phyloP scores from a whole-genome alignment of 1,140 invertebrate species.

The Neodiprion lecontei region DNA sequence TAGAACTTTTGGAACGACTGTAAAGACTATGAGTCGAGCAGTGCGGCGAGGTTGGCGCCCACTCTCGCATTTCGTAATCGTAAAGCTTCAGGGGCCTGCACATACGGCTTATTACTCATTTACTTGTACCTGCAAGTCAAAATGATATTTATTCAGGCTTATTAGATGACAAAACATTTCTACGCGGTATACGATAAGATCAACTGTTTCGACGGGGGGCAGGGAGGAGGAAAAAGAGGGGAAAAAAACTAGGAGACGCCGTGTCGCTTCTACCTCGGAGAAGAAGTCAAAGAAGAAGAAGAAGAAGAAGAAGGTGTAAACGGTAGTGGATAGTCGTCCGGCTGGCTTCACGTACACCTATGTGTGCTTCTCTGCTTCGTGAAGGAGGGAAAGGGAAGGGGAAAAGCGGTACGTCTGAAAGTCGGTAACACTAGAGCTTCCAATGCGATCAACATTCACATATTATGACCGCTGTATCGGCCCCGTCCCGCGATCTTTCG shows the following conservation, averaged over 20 bases:
- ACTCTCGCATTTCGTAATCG: too few species aligned
- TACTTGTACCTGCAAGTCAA: background rate
- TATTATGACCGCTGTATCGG: background rate
- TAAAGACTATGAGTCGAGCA: too few species aligned
- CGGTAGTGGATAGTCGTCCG: background rate
- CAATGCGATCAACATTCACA: slow-evolving; percentile 7
- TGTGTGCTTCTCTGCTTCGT: background rate
- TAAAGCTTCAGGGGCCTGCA: too few species aligned
- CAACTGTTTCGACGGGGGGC: background rate
- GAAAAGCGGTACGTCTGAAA: slow-evolving; percentile 2
- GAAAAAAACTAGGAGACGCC: background rate
- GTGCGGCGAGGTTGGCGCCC: too few species aligned
- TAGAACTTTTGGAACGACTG: too few species aligned
- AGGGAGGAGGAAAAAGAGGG: background rate
- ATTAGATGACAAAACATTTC: slow-evolving; percentile 7
- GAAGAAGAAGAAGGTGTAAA: slow-evolving; percentile 7
- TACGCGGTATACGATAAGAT: background rate
- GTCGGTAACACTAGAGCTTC: slow-evolving; percentile 1
- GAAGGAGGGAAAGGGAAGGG: background rate
- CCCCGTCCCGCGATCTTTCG: background rate
- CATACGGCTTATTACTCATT: too few species aligned
- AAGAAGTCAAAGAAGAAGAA: background rate
- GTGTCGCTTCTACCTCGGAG: background rate
- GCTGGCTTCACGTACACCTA: background rate
- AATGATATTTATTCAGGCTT: slow-evolving; percentile 1